Base-by-base conservation (phyloP, 2,888 invertebrate genomes). In the Xiphydria camelus region DNA sequence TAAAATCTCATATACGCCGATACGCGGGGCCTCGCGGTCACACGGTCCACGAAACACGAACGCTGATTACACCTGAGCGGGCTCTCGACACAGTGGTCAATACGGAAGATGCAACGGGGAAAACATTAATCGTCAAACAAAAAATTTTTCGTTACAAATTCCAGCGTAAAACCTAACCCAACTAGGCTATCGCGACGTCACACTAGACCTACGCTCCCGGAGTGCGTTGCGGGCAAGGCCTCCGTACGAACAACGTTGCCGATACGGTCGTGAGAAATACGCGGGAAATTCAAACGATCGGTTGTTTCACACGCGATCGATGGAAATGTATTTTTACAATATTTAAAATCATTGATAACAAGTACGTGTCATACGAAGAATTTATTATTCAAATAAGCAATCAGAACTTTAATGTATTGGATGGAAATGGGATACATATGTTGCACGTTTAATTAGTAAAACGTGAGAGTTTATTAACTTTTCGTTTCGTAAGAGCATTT, bases 121-220 rank as follows among this genome's bases (percentile, higher is more conserved):
- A 81, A 81, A 78, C 79, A 80, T 78, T 77, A 81, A 76, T 79
- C 80, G 76, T 80, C 79, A 80, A 81, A 82, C 80, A 80, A 82
- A 81, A 80, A 82, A 80, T 80, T 80, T 79, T 78, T 69, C 80
- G 81, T 82, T 82, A 82, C 81, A 81, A 82, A 82, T 81, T 82
- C 81, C 75, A 81, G 80, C 81, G 80, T 80, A 81, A 82, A 83
- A 82, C 82, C 83, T 83, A 83, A 83, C 83, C 83, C 83, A 84
- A 83, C 83, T 83, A 81, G 83, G 80, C 82, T 82, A 82, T 80
- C 59, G 65, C 68, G 68, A 70, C 70, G 70, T 70, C 67, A 67
- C 62, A 59, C 57, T 66, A 68, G 62, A 64, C 42, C 59, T 64
- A 59, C 57, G 56, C 50, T 62, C 63, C 56, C 61, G 59, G 54